Base-by-base conservation (phyloP, 2,888 invertebrate genomes). In the Barypeithes pellucidus region DNA sequence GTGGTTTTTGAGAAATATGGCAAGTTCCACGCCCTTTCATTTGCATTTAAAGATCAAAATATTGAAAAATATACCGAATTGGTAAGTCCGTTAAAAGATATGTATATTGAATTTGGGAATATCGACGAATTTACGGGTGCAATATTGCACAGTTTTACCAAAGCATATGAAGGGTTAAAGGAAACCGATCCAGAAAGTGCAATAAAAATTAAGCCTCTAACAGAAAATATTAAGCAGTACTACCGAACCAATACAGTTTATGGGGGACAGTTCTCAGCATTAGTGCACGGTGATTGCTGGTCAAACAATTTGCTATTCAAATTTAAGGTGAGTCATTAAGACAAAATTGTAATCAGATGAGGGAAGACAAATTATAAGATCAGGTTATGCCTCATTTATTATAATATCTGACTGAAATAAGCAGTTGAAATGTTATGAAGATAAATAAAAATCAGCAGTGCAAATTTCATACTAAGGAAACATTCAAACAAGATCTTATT, bases 51-150 rank as follows among this genome's bases (percentile, higher is more conserved):
- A 66, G 36, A 69, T 11, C 60, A 66, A 29, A 59, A 69, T 41
- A 41, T 16, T 1, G 54, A 69, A 45, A 50, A 66, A 33, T 70
- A 70, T 45, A 8, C 29, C 33, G 45, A 54, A 24, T 24, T 81
- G 9, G 78, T 78, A 0, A 75, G 75, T 33, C 73, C 76, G 29
- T 77, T 79, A 76, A 76, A 59, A 2, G 76, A 80, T 72, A 39
- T 81, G 9, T 36, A 36, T 8, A 12, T 36, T 8, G 8, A 11
- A 3, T 50, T 79, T 29, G 79, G 71, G 7, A 57, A 70, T 20
- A 78, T 80, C 61, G 57, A 79, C 0, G 67, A 72, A 65, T 59
- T 63, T 0, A 18, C 65, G 16, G 74, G 77, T 73, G 12, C 62
- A 0, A 33, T 79, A 1, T 36, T 54, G 0, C 61, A 68, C 9